Evolutionary conservation across 2,888 invertebrate species (phyloP), one percentile per base, ranked within the genome.

Genomic region (Caradrina kadenii): DNA sequence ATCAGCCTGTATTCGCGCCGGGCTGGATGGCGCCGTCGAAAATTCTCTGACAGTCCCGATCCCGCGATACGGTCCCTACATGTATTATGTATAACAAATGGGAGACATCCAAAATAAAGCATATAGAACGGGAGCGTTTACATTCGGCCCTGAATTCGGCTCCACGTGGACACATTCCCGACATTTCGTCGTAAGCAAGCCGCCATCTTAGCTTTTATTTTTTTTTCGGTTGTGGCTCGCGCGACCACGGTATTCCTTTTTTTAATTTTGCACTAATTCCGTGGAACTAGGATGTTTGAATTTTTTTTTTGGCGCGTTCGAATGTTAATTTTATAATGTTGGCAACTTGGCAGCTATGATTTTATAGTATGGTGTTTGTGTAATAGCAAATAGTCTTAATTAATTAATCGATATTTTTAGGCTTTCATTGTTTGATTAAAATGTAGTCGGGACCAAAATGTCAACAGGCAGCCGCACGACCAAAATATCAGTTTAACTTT

Each of bases 51-150:
- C 91, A 89, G 91, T 83, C 88, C 93, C 93, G 95, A 95, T 95
- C 91, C 91, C 87, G 91, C 91, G 94, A 95, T 95, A 95, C 90
- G 92, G 89, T 82, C 91, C 91, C 90, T 88, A 93, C 93, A 95
- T 94, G 94, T 93, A 94, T 95, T 93, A 95, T 95, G 95, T 96
- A 96, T 96, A 94, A 96, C 95, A 95, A 95, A 96, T 96, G 95
- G 93, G 93, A 94, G 92, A 94, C 93, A 95, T 94, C 92, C 93
- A 92, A 94, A 95, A 95, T 95, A 95, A 95, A 94, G 90, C 91
- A 91, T 85, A 82, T 77, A 75, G 82, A 86, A 83, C 85, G 76
- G 90, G 88, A 89, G 88, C 91, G 91, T 88, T 88, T 87, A 88
- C 90, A 89, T 89, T 90, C 88, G 91, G 88, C 91, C 92, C 88